phyloP scores from a whole-genome alignment of 2,113 vertebrate genomes.

The Pluvialis apricaria region DNA sequence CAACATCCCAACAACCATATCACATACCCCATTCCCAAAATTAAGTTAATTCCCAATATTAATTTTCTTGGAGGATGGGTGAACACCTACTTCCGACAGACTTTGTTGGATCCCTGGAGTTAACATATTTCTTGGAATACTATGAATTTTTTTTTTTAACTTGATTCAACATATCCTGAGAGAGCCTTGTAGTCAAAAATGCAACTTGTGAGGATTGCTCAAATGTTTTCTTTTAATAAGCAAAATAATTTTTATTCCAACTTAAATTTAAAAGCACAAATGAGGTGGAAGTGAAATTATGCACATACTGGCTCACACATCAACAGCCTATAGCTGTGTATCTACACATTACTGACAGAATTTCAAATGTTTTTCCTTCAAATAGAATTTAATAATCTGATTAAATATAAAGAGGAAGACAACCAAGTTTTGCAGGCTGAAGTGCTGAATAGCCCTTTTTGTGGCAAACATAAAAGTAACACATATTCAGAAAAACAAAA shows the following conservation, averaged over 20 bases:
- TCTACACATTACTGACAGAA: not conserved
- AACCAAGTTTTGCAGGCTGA: not conserved
- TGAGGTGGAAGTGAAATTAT: not conserved
- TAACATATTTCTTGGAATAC: not conserved
- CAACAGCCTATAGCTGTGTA: not conserved
- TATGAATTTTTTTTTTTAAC: not conserved
- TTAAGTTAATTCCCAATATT: not conserved
- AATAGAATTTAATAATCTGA: not conserved
- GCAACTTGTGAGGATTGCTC: not conserved
- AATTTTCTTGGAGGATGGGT: not conserved
- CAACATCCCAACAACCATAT: not conserved
- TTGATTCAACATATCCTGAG: not conserved
- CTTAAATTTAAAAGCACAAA: not conserved
- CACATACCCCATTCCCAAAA: not conserved
- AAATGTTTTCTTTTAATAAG: not conserved
- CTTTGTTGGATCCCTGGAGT: not conserved
- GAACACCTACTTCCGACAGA: fast-evolving
- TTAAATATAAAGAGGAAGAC: not conserved
- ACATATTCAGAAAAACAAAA: not conserved
- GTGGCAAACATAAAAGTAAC: not conserved
- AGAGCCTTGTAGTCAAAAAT: not conserved
- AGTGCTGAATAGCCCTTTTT: not conserved
- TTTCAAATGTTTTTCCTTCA: not conserved
- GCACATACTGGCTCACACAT: not conserved
- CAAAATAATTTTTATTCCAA: not conserved